Evolutionary conservation across 2,113 vertebrate species (phyloP), one percentile per base, ranked within the genome.

Genomic region (Chaetops frenatus): DNA sequence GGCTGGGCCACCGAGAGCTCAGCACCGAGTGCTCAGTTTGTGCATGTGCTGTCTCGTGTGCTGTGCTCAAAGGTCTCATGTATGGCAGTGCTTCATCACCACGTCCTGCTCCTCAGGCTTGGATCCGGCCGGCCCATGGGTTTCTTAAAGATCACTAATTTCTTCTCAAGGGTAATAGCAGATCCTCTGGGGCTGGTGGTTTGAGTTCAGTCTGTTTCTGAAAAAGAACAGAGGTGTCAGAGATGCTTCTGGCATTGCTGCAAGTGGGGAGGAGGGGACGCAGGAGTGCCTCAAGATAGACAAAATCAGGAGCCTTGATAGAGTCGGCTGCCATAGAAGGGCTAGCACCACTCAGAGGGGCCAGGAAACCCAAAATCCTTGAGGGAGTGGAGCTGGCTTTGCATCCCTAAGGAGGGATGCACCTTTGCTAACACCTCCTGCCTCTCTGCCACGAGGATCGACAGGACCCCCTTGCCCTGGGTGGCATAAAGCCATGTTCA

Each of bases 171-270:
- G 85, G 62, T 93, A 94, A 88, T n/a, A 95, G 88, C 22, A 9
- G 84, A 94, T 97, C 97, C 96, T 97, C 96, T 29, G 2, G 64
- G 87, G 91, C 78, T 81, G 83, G 53, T 81, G 44, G 51, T 53
- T 94, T 90, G 47, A 28, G 66, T 94, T 98, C 98, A 98, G 79
- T 98, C 97, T 67, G 96, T 94, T 97, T 98, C 98, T 98, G 97
- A 86, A 97, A 97, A 90, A 97, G 94, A 97, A 88, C n/a, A 97
- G 18, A 88, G 8, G 42, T 51, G 47, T 95, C 47, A 97, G 91
- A 94, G 86, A 67, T 12, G 50, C 42, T 77, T 35, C 4, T 70
- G 77, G 47, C 13, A 36, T 72, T 65, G 67, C 35, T 35, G 28
- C 19, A 56, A 21, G 23, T 10, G 69, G 31, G 36, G 29, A 85